Evolutionary conservation across 2,797 vertebrate genomes (phyloP), one percentile per base, ranked within the genome.

Genomic region (Cirrhinus molitorella): DNA sequence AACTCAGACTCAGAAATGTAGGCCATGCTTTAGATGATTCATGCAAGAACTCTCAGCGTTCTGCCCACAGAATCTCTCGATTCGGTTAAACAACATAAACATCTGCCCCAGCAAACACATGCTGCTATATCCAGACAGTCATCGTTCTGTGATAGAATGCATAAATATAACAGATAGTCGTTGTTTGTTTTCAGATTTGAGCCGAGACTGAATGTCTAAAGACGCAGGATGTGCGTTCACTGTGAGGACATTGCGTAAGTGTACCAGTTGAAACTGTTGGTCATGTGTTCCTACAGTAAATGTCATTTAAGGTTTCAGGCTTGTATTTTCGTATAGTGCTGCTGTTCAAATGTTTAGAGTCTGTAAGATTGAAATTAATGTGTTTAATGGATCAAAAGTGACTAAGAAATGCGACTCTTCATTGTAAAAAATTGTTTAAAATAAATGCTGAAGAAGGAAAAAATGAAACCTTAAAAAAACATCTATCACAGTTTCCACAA

Each of bases 21-120:
- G 67, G 80, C 74, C 85, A 79, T 28, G 80, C 73, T 80, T 81
- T 67, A 86, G 70, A 86, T 88, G 85, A 86, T 85, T 86, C 80
- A 43, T 25, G 21, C 65, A 61, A 81, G 77, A 65, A 55, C 37
- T 23, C 59, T 66, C 25, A 61, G n/a, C 19, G 16, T 55, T 65
- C 73, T 43, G 10, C 74, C 73, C 73, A 82, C 84, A 79, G 25
- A 31, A 68, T 40, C 34, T 34, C 61, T 73, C 19, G 0, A 21
- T 47, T 40, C 61, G 1, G n/a, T 57, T 4, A 19, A 70, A 19
- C 34, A 66, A 28, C 74, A 76, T 47, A 53, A 65, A 77, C 72
- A 77, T 53, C 65, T 45, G 16, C 59, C 16, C 14, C 4, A 71
- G 25, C 49, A 67, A 79, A 66, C 77, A 80, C 65, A 70, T 59